Evolutionary conservation across 2,888 invertebrate species (phyloP), one percentile per base, ranked within the genome.

Genomic region (Oeneis ivallda): DNA sequence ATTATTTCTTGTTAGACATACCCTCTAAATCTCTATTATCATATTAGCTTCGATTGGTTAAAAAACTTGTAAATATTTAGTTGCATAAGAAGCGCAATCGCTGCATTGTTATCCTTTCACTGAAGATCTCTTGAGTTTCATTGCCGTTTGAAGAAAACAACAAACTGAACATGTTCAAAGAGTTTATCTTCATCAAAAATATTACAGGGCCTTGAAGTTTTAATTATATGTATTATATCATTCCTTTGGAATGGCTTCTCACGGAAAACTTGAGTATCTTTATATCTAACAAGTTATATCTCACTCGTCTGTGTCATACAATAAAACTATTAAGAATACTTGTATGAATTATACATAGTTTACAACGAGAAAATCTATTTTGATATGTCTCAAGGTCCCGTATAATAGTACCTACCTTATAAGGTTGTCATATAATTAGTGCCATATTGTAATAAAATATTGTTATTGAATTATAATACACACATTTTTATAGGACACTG

Each of bases 91-190:
- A 77, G 87, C 86, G 87, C 82, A 75, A 82, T 75, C 79, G 89
- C 86, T 83, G 81, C 81, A 83, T 92, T 89, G 90, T 91, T 92
- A 87, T 91, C 86, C 92, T 92, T 92, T 92, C 92, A 92, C 92
- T 88, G 78, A 92, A 92, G 92, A 92, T 92, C 92, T 92, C 92
- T 92, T 89, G 91, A 82, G 83, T 87, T 89, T 88, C 86, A 84
- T 81, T 88, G 91, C 90, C 92, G 86, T 74, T 78, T 73, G 83
- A 86, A 78, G 84, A 80, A 82, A 78, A 80, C 82, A 83, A 82
- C 86, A 79, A 82, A 81, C 79, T 77, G 72, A 81, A 74, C 83
- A 79, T 76, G 81, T 83, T 86, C 84, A 83, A 84, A 84, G 66
- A 49, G 32, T 68, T 37, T 53, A 32, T 65, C 37, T 60, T 19